Evolutionary conservation across 2,113 vertebrate species (phyloP).

Genomic region (Sinosuthora webbiana): DNA sequence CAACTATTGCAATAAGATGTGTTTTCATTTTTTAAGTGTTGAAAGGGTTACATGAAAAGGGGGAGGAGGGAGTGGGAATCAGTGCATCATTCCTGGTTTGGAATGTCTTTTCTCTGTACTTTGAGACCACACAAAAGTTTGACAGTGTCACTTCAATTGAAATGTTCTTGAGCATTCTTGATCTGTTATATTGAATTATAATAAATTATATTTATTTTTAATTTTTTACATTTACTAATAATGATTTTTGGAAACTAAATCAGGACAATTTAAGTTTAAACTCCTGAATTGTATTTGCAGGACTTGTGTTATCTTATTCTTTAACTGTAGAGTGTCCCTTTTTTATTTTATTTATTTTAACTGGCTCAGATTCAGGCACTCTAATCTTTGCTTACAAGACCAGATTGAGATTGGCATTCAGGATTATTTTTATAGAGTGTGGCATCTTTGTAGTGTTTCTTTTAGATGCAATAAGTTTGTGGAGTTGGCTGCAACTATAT

Average conservation of each 20-base stretch:
- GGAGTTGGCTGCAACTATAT: background rate
- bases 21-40: background rate
- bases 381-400: background rate
- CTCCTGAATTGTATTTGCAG: background rate
- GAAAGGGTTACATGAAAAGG: background rate
- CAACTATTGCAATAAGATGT: background rate
- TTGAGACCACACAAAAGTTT: background rate
- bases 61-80: rapidly evolving
- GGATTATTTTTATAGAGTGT: constrained; percentile 2
- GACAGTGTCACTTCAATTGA: background rate
- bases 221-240: background rate
- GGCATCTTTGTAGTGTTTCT: constrained; percentile 5
- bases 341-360: constrained; percentile 9
- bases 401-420: constrained; percentile 9
- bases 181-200: background rate
- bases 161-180: background rate
- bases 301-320: background rate
- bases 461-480: background rate
- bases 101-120: background rate
- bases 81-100: background rate
- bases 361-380: background rate
- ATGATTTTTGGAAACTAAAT: background rate
- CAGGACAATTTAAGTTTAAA: background rate
- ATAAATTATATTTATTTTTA: background rate
- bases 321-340: background rate